A percentile compares a stretch with the other conserved stretches of the same genome.
Conservation (phyloP, 1,140 invertebrate genomes). For the Aphelinus certus region DNA sequence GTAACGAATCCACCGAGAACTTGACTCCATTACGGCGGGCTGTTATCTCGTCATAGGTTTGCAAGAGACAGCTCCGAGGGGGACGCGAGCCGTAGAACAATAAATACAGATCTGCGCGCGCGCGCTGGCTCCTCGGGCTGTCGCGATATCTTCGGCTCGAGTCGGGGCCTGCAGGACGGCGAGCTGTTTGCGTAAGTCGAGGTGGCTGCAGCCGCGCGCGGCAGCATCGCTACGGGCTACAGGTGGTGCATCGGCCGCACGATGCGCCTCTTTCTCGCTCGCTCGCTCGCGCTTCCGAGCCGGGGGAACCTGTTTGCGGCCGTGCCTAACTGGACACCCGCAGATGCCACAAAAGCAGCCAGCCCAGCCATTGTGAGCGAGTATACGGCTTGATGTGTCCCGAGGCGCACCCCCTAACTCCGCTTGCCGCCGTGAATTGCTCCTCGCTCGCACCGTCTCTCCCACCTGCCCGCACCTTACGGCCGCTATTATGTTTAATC, state of each 20-base stretch:
- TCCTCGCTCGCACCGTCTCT: no score
- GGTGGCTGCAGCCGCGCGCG: background rate
- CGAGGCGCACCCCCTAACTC: no score
- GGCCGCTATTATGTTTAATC: no score
- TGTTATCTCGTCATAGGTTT: background rate
- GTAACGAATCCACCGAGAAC: background rate
- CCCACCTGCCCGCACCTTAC: no score
- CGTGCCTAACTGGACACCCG: no score
- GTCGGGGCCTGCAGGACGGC: background rate
- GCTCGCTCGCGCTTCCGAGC: no score
- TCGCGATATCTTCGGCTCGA: background rate
- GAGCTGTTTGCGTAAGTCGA: conserved; percentile 18
- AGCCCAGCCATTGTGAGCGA: no score
- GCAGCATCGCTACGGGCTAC: background rate
- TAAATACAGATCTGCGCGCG: conserved; percentile 13
- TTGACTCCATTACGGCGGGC: background rate
- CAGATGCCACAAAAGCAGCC: no score
- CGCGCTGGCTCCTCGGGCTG: background rate
- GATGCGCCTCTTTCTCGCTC: no score
- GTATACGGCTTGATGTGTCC: no score
- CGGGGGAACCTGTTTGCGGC: conserved; percentile 7
- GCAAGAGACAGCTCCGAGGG: no score
- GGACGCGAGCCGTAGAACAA: conserved; percentile 9
- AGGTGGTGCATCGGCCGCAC: conserved; percentile 4
- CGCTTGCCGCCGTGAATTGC: no score